Base-by-base conservation (phyloP, 2,888 invertebrate genomes). In the Drosophila infuscata region DNA sequence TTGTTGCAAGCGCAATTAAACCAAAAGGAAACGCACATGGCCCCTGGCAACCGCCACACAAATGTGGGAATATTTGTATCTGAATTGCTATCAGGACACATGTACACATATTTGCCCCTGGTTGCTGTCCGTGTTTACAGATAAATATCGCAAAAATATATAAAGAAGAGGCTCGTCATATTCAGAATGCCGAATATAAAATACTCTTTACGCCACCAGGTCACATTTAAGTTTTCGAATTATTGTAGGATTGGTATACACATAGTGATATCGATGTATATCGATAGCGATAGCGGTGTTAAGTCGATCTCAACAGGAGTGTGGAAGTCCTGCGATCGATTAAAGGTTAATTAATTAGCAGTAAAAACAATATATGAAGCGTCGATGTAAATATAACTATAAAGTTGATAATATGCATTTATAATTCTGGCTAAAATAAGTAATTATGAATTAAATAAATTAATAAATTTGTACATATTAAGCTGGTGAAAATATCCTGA, bases 1-100 rank as follows among this genome's bases (percentile, higher is more conserved):
- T 63, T 48, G 73, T 85, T 83, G 83, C 71, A 86, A 68, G 87
- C 74, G 88, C 77, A 84, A 85, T 89, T 82, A 89, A 89, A 72
- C 71, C 74, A 77, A 74, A 79, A 79, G 88, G 82, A 89, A 83
- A 41, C 41, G 79, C 70, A 65, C 65, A 68, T 68, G 61, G 75
- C 78, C 61, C 52, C 9, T 49, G 65, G 38, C 65, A 58, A 62
- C 76, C 61, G 53, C 2, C 12, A 43, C 59, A 29, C 53, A 61
- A 46, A 57, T n/a, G 25, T 72, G 73, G 67, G 53, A 66, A 69
- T 70, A 75, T 75, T 71, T 70, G 70, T 62, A 71, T 61, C 77
- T 75, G 79, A 60, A 54, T 57, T 57, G 12, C 30, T 8, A 20
- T 15, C 15, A 25, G 20, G 8, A 8, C 15, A 15, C 25, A 4